Conservation (phyloP, 1,140 invertebrate genomes). For the Trypoxylus dichotomus region DNA sequence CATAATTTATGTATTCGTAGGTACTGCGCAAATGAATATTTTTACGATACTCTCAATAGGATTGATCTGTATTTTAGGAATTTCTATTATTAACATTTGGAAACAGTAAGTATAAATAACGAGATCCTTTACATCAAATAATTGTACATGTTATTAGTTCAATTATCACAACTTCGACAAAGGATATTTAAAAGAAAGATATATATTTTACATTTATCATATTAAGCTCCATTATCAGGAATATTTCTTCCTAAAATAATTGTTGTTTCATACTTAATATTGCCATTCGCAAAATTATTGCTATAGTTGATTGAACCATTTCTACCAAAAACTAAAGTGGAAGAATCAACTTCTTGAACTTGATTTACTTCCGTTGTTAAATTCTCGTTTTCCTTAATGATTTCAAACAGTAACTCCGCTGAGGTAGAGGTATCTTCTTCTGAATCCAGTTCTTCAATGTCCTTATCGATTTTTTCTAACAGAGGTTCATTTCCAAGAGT, state of each 20-base stretch:
- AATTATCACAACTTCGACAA: too few relatives aligned
- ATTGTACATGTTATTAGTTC: too few relatives aligned
- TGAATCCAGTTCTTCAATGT: not conserved
- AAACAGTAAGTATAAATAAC: too few relatives aligned
- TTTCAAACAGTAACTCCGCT: not conserved
- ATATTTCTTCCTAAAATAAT: slow-evolving; percentile 13
- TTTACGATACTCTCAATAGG: too few relatives aligned
- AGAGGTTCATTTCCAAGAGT: not conserved
- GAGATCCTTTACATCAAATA: too few relatives aligned
- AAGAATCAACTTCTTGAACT: not conserved
- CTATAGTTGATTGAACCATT: not conserved
- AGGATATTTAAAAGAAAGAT: too few relatives aligned
- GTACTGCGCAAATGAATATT: too few relatives aligned
- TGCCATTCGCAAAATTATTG: not conserved
- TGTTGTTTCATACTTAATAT: not conserved
- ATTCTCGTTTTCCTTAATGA: not conserved
- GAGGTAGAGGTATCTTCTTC: not conserved
- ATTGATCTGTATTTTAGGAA: too few relatives aligned
- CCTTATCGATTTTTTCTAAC: not conserved
- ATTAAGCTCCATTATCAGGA: not conserved
- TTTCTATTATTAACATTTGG: too few relatives aligned
- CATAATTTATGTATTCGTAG: too few relatives aligned
- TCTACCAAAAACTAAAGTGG: not conserved
- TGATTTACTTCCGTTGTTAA: not conserved
- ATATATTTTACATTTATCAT: too few relatives aligned